Percentiles rank a stretch among this genome's conserved stretches.
These are phyloP conservation scores for Drosophila nasuta DNA, from an alignment of 1,140 invertebrate genomes.

Conservation along the genomic window DNA sequence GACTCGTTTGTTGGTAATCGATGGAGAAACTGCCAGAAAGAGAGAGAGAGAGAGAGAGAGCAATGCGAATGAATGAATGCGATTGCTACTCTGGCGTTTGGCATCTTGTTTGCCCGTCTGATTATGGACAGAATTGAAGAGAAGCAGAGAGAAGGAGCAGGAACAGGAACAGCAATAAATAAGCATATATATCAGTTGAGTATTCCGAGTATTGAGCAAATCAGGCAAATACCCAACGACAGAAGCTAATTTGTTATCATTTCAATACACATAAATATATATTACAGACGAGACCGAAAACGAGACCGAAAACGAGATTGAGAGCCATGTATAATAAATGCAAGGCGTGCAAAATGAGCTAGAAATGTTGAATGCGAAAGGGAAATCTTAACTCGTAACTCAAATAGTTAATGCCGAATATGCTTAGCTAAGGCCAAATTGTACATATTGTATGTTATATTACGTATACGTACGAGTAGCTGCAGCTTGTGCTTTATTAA, in stretches of 20 bases:
- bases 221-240: constrained; percentile 54
- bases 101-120: constrained; percentile 60
- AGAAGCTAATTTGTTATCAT: constrained; percentile 74
- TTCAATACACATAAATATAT: constrained; percentile 10
- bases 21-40: constrained; percentile 44
- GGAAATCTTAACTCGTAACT: constrained; percentile 57
- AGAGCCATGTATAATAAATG: constrained; percentile 54
- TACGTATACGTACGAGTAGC: background rate
- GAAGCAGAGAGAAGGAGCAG: background rate
- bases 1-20: constrained; percentile 71
- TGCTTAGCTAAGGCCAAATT: constrained; percentile 22
- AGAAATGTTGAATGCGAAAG: constrained; percentile 51
- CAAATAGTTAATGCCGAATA: constrained; percentile 42
- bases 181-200: constrained; percentile 61
- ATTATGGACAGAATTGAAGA: constrained; percentile 42
- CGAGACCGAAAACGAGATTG: too few relatives aligned
- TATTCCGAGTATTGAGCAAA: constrained; percentile 41
- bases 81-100: constrained; percentile 22
- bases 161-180: constrained; percentile 50
- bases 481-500: constrained; percentile 56
- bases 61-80: background rate
- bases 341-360: constrained; percentile 53
- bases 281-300: background rate
- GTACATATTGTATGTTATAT: background rate
- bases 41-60: background rate